Evolutionary conservation across 2,888 invertebrate genomes (phyloP).

Genomic region (Kuschelorhynchus macadamiae): DNA sequence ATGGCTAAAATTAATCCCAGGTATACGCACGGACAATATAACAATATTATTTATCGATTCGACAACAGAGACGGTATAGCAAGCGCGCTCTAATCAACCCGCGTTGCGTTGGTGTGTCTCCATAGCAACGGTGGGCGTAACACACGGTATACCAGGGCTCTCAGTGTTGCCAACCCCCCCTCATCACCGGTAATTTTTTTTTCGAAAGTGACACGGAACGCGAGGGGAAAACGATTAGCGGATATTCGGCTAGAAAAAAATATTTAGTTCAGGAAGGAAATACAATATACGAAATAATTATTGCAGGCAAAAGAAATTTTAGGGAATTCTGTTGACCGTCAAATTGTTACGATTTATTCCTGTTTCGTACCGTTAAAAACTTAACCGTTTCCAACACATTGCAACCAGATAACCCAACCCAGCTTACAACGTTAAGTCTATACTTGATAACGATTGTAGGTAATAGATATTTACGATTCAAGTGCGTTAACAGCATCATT

Average conservation of each 20-base stretch:
- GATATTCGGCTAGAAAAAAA: background rate
- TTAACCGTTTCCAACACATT: no score
- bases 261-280: background rate
- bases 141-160: slow-evolving; percentile 47
- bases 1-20: slow-evolving; percentile 30
- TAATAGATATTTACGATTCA: no score
- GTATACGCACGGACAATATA: slow-evolving; percentile 44
- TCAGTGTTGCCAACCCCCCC: slow-evolving; percentile 28
- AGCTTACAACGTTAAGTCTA: no score
- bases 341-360: no score
- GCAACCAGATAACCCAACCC: no score
- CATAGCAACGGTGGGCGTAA: slow-evolving; percentile 63
- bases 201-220: background rate
- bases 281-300: no score
- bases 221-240: background rate
- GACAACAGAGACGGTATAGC: slow-evolving; percentile 53
- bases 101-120: slow-evolving; percentile 61
- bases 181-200: slow-evolving; percentile 8
- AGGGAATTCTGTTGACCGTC: no score
- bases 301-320: no score
- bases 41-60: slow-evolving; percentile 57
- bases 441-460: no score
- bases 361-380: no score
- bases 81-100: slow-evolving; percentile 56
- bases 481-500: no score